Evolutionary conservation across 2,797 vertebrate species (phyloP).

Genomic region (Remorina albescens): DNA sequence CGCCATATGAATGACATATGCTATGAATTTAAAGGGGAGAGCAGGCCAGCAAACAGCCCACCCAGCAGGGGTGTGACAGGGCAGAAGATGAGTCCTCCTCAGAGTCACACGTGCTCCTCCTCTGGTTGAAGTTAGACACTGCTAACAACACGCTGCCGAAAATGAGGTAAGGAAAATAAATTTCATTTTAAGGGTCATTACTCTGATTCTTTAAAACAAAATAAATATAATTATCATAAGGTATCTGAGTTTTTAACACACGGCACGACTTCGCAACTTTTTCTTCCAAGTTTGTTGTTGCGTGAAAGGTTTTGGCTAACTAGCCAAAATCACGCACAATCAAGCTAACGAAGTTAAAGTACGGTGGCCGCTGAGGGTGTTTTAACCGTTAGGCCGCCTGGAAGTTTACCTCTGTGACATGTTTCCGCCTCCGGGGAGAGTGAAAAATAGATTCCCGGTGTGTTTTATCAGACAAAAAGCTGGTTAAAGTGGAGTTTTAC

Average conservation of each 20-base stretch:
- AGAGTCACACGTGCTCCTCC: too few relatives aligned
- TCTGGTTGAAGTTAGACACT: background rate
- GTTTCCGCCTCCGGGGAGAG: background rate
- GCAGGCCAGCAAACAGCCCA: too few relatives aligned
- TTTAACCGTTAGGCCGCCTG: too few relatives aligned
- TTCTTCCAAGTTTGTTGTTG: too few relatives aligned
- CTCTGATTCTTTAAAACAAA: background rate
- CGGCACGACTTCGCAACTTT: too few relatives aligned
- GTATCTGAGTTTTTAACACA: background rate
- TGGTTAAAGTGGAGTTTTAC: too few relatives aligned
- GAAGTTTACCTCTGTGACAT: conserved; percentile 79
- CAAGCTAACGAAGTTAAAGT: background rate
- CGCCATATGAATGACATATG: too few relatives aligned
- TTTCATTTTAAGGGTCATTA: background rate
- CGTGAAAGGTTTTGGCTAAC: background rate
- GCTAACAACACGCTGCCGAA: background rate
- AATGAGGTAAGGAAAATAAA: background rate
- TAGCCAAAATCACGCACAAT: background rate
- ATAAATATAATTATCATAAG: background rate
- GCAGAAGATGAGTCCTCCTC: too few relatives aligned
- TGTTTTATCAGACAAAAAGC: background rate
- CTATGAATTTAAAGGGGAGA: too few relatives aligned
- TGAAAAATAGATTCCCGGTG: fast-evolving
- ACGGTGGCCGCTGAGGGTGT: too few relatives aligned
- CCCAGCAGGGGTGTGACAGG: too few relatives aligned